Percentiles rank a stretch among this genome's conserved stretches.
phyloP scores from a whole-genome alignment of 2,113 vertebrate genomes.

The Lasiurus cinereus region DNA sequence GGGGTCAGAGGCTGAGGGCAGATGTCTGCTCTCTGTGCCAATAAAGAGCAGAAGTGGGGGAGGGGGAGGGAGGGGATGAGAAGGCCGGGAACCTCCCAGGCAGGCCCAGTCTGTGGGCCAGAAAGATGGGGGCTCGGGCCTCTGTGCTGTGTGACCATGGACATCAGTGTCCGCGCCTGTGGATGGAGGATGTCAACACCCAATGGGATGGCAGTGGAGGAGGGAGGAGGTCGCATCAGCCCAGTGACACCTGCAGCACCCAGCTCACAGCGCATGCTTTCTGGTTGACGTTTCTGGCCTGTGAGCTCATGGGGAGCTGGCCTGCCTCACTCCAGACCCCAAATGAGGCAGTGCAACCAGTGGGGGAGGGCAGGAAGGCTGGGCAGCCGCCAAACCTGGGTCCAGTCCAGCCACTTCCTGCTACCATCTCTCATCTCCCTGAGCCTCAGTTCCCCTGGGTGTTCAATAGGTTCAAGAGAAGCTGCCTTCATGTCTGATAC shows the following conservation, averaged over 20 bases:
- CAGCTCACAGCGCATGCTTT: background rate
- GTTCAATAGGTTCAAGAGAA: background rate
- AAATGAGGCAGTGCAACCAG: accelerated
- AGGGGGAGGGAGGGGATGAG: background rate
- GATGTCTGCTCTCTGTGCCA: slow-evolving; percentile 23
- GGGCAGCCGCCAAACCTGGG: background rate
- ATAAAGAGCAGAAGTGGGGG: background rate
- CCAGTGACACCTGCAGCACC: background rate
- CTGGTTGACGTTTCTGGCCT: background rate
- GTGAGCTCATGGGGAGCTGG: background rate
- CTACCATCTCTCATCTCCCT: background rate
- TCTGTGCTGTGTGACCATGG: background rate
- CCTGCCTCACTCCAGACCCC: background rate
- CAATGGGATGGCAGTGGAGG: background rate
- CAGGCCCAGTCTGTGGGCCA: background rate
- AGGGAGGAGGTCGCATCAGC: background rate
- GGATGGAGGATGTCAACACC: too few relatives aligned
- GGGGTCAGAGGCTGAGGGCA: background rate
- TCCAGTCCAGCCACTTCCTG: background rate
- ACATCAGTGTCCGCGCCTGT: accelerated
- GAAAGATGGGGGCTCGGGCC: accelerated
- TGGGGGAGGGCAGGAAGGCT: background rate
- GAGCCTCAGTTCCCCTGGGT: background rate
- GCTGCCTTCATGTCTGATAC: background rate
- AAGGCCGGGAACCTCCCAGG: background rate